Base-by-base conservation (phyloP, 2,113 vertebrate species). In the Stegostoma tigrinum region DNA sequence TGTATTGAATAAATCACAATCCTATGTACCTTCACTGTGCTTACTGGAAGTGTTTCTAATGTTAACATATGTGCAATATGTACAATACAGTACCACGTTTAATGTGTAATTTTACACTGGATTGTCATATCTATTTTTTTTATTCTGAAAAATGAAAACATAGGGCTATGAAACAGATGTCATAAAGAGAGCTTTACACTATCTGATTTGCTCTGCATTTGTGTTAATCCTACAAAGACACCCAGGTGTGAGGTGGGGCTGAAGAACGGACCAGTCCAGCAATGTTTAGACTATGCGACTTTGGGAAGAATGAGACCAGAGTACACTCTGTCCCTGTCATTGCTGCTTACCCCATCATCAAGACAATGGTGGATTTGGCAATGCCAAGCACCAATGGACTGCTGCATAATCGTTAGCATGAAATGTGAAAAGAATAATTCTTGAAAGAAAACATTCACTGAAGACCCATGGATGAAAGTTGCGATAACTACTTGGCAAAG, bases 111-210 rank as follows among this genome's bases (percentile, higher is more conserved):
- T 95, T 95, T 95, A 95, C 93, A 95, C 70, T 95, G 66, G 67
- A 95, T 95, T 95, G 66, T 94, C 38, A 30, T 72, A 95, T 89
- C 86, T 89, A 89, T 68, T 95, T 94, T 94, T 95, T 95, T 95
- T 95, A 95, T 72, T 72, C 67, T 15, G n/a, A 93, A 93, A 38
- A 95, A 42, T 70, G 93, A 95, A 95, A 72, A 68, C 67, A 95
- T 72, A 95, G 67, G 93, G 93, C 93, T 95, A 95, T 48, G 93
- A 95, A 95, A 70, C 42, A 48, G 67, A 42, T 67, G 12, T 95
- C 24, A 23, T 70, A 48, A 61, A 48, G 90, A 38, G n/a, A 67
- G 24, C 66, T 70, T 45, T 68, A 70, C 66, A 30, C 48, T 27
- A 48, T 23, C 21, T 70, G 66, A 95, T 19, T 10, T 70, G 38